phyloP scores from a whole-genome alignment of 1,140 invertebrate genomes.

The Ostrea denselamellosa region DNA sequence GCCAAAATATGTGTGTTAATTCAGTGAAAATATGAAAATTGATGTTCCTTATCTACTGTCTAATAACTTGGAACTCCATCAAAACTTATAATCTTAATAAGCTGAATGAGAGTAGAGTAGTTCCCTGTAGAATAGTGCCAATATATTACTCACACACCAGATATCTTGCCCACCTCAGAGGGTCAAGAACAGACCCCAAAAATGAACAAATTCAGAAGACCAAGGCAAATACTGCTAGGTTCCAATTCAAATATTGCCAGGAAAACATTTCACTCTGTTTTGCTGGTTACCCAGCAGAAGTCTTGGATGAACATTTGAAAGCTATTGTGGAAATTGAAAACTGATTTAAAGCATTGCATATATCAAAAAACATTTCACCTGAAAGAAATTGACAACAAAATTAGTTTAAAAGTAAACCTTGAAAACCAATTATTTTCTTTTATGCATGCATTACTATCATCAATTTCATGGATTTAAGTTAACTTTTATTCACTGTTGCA shows the following conservation, averaged over 20 bases:
- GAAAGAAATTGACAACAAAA: background rate
- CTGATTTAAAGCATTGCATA: background rate
- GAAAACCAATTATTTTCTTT: background rate
- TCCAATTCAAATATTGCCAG: conserved; percentile 5
- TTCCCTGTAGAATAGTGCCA: background rate
- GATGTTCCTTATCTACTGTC: too few species aligned
- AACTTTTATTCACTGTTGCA: too few species aligned
- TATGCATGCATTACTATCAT: too few species aligned
- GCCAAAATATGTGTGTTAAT: too few species aligned
- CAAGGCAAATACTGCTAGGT: background rate
- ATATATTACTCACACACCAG: background rate
- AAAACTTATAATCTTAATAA: too few species aligned
- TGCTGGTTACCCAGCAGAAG: conserved; percentile 8
- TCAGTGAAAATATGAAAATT: too few species aligned
- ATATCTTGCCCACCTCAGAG: background rate
- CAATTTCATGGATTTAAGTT: too few species aligned
- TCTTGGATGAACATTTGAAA: background rate
- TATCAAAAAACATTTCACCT: background rate
- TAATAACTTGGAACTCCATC: too few species aligned
- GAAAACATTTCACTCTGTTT: conserved; percentile 3
- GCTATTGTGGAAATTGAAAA: background rate
- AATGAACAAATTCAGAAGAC: background rate
- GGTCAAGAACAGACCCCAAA: background rate
- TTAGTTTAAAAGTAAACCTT: background rate
- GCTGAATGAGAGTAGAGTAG: background rate